Base-by-base conservation (phyloP, 2,797 vertebrate genomes). In the Microctenopoma lineatum region DNA sequence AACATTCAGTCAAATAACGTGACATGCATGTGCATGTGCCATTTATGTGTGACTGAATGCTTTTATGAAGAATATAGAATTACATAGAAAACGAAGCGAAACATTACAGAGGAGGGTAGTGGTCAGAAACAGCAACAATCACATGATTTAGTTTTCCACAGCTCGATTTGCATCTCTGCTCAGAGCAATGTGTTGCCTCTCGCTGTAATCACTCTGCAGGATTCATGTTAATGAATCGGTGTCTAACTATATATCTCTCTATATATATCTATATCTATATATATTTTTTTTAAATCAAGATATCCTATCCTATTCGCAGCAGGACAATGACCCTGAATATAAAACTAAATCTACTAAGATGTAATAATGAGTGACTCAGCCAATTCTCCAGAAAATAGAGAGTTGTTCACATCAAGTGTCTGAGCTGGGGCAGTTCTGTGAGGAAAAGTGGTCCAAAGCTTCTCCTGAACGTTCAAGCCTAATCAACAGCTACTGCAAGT, bases 141-240 rank as follows among this genome's bases (percentile, higher is more conserved):
- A n/a, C 4, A 25, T 47, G 38, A 73, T 57, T 54, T 63, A n/a
- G n/a, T n/a, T 52, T 52, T 42, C 36, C 6, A 38, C 7, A 59
- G 14, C 11, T 15, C 7, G 39, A 41, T 41, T 41, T 41, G 68
- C 32, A 39, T 10, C 41, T 46, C 4, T 51, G 57, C 32, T 59
- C 7, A 25, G 26, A 74, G 52, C 13, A 42, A 45, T 52, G 25
- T 67, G 47, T 25, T 9, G 18, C 14, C 60, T 61, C 58, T 50
- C 57, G 36, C 36, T 29, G 50, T 10, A 21, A 52, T 57, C 4
- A 16, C 26, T 4, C 13, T 71, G 36, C 51, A 57, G 47, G 47
- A n/a, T n/a, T 52, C 75, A 61, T 36, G 77, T 83, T 77, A 15
- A 46, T 53, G 39, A 51, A 60, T 60, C 62, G 58, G 44, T 29